Base-by-base conservation (phyloP, 2,113 vertebrate species). In the Nibea coibor region DNA sequence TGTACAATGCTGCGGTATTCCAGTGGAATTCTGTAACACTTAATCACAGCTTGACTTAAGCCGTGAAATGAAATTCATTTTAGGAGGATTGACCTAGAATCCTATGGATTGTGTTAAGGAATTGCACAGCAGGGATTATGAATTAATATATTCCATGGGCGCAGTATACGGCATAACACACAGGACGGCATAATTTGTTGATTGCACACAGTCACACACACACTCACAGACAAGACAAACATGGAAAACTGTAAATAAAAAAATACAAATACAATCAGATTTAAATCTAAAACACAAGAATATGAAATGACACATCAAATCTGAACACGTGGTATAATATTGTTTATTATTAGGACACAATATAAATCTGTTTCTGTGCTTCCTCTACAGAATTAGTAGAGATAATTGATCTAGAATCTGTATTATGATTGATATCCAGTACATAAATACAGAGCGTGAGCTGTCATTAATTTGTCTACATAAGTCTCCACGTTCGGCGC, bases 11-110 rank as follows among this genome's bases (percentile, higher is more conserved):
- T 9, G 63, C 6, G 4, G 22, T 62, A 72, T 90, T 83, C 63
- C 59, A 62, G 17, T 68, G 75, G 58, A 72, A 70, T 78, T 81
- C 69, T 77, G 59, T 58, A 47, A 35, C 35, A 73, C 80, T 88
- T 89, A 90, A 91, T 90, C 79, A 78, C 75, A 31, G 82, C 84
- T 76, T 51, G 67, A 88, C 73, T 88, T 75, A 84, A 90, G 74
- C 84, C 82, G 68, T 79, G 64, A 83, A 87, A 89, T 77, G 48
- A 86, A 85, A 87, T 89, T 85, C 53, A 75, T 67, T 72, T 72
- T 35, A 77, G 72, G 65, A 81, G 79, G 85, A 88, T 59, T 93
- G 90, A 88, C 88, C 88, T 72, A 85, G 68, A 89, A 88, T 88
- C 71, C 75, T 80, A 39, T 83, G 73, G 77, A 84, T 86, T 84